Evolutionary conservation across 1,140 invertebrate species (phyloP).

Genomic region (Drosophila jambulina): DNA sequence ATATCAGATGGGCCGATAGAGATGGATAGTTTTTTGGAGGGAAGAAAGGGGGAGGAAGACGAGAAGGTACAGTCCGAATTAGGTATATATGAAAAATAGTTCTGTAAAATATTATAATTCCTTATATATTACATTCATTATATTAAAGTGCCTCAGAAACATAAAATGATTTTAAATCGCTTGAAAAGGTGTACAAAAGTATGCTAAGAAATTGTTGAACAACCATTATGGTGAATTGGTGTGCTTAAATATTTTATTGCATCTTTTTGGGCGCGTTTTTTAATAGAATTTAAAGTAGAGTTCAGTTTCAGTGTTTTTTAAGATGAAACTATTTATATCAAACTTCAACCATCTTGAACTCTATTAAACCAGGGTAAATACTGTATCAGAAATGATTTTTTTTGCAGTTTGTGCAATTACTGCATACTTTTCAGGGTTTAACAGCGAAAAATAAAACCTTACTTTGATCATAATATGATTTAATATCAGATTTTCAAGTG

Average conservation of each 20-base stretch:
- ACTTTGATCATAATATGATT: too few species aligned
- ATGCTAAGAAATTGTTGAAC: not conserved
- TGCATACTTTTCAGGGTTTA: too few species aligned
- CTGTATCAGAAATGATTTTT: too few species aligned
- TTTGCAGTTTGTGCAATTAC: too few species aligned
- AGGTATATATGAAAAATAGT: too few species aligned
- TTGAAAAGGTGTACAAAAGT: not conserved
- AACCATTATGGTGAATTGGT: not conserved
- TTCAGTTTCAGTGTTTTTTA: too few species aligned
- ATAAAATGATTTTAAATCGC: not conserved
- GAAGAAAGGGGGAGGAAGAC: not conserved
- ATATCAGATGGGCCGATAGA: constrained; percentile 5
- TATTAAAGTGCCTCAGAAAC: not conserved
- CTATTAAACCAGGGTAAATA: too few species aligned
- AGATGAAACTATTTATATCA: too few species aligned
- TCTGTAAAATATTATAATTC: not conserved
- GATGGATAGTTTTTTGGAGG: constrained; percentile 5
- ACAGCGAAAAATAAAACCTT: too few species aligned
- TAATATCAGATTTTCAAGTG: too few species aligned
- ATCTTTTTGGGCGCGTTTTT: not conserved
- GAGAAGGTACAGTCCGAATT: not conserved
- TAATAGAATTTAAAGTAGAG: too few species aligned
- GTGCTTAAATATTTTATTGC: not conserved
- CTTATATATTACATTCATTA: not conserved
- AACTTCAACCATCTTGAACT: too few species aligned